These are phyloP conservation scores for Lates calcarifer DNA, from an alignment of 2,113 vertebrate genomes.

Conservation along the genomic window DNA sequence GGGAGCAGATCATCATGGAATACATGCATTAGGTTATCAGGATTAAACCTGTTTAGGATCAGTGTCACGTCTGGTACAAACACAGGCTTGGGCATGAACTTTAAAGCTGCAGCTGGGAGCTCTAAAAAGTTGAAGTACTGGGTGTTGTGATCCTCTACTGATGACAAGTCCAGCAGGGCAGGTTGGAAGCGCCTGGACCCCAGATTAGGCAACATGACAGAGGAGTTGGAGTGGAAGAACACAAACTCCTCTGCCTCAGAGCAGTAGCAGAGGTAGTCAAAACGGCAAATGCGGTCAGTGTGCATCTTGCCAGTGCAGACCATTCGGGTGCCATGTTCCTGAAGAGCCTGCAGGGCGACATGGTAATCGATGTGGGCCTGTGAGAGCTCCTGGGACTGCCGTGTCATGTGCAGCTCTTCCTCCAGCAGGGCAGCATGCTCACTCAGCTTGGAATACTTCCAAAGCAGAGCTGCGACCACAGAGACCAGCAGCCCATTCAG, in stretches of 20 bases:
- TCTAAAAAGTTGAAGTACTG: conserved; percentile 99
- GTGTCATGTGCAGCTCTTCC: conserved; percentile 89
- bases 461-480: conserved; percentile 92
- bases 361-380: conserved; percentile 91
- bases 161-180: conserved; percentile 94
- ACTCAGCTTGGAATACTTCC: conserved; percentile 91
- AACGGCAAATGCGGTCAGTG: conserved; percentile 96
- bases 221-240: conserved; percentile 96
- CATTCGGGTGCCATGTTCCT: conserved; percentile 94
- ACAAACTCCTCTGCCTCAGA: conserved; percentile 95
- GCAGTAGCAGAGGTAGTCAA: conserved; percentile 96
- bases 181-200: conserved; percentile 96
- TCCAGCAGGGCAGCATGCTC: conserved; percentile 91
- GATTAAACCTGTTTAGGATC: conserved; percentile 96
- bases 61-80: conserved; percentile 96
- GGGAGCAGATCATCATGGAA: conserved; percentile 98
- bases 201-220: conserved; percentile 95
- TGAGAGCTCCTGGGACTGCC: conserved; percentile 86
- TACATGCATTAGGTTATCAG: conserved; percentile 98
- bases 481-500: conserved; percentile 95
- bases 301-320: conserved; percentile 97
- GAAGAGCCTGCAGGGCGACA: conserved; percentile 89
- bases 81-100: conserved; percentile 95
- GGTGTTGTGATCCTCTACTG: conserved; percentile 97
- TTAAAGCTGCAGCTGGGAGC: conserved; percentile 92